A percentile compares a stretch with the other conserved stretches of the same genome.
Evolutionary conservation across 2,888 invertebrate species (phyloP).

Genomic region (Rhagonycha fulva): DNA sequence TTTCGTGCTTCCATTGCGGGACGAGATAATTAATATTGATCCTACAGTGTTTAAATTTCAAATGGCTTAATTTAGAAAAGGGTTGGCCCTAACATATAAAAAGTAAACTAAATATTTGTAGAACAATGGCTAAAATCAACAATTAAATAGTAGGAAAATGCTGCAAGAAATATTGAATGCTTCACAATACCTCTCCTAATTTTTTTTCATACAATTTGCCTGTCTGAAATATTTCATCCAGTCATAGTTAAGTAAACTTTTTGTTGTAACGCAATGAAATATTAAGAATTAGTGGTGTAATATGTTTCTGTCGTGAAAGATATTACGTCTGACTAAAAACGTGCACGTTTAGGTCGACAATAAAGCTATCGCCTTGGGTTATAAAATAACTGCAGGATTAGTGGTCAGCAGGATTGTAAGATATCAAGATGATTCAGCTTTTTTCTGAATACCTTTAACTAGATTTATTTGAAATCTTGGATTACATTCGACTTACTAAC

Average conservation of each 20-base stretch:
- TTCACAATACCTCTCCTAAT: not conserved
- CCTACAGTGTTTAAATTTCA: not conserved
- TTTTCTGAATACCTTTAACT: constrained; percentile 3
- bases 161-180: not conserved
- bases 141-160: not conserved
- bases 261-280: constrained; percentile 13
- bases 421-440: constrained; percentile 25
- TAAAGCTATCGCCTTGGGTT: constrained; percentile 30
- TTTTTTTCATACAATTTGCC: not conserved
- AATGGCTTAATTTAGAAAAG: not conserved
- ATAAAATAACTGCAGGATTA: constrained; percentile 32
- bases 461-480: not conserved
- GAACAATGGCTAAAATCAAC: not conserved
- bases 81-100: not conserved
- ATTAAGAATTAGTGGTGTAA: constrained; percentile 26
- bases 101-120: not conserved
- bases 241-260: not conserved
- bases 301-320: constrained; percentile 25
- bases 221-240: not conserved
- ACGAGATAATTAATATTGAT: not conserved
- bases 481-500: not conserved
- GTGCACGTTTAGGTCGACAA: constrained; percentile 26
- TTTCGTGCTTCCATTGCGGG: not conserved
- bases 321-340: constrained; percentile 29
- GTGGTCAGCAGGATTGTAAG: constrained; percentile 24